Evolutionary conservation across 2,113 vertebrate species (phyloP), one percentile per base, ranked within the genome.

Genomic region (Erythrocercus mccallii): DNA sequence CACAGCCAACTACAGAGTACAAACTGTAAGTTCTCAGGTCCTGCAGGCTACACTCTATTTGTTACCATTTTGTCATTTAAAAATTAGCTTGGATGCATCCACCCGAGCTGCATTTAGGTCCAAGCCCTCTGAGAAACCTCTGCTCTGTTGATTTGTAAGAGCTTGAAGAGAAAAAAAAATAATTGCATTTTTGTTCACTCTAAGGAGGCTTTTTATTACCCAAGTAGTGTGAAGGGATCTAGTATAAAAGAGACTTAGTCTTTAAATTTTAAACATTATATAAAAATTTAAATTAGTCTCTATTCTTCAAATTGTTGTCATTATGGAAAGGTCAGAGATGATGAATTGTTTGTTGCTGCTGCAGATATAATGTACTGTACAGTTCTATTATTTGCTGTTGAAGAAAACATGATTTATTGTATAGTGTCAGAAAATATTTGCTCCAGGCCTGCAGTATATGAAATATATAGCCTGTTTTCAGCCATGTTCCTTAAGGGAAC

Each of bases 391-490:
- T 95, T 97, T 96, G 74, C 69, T 96, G 78, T 81, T 92, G 92
- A 95, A 95, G 92, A 96, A 97, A 97, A 95, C 51, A 91, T 97
- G 95, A 97, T 97, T 96, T 97, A 97, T 97, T 96, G 61, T 80
- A 68, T 53, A 84, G 47, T 92, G 87, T 93, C 96, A 95, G 91
- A 95, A 97, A 97, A 96, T 96, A 95, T 95, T 97, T 97, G 83
- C 95, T 96, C 71, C 89, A 88, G 83, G 90, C 44, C 86, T 90
- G 69, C 79, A 77, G 79, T 93, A 92, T 97, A 83, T 91, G 84
- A 97, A 97, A 97, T 95, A 96, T 93, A 95, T 84, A 84, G 90
- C 81, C 88, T 96, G 50, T 80, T 73, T 97, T 90, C 89, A 95
- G 40, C 79, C 70, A 70, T 78, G 44, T 66, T 96, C 71, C 74